phyloP scores from a whole-genome alignment of 1,140 invertebrate species.

The Euura lappo region DNA sequence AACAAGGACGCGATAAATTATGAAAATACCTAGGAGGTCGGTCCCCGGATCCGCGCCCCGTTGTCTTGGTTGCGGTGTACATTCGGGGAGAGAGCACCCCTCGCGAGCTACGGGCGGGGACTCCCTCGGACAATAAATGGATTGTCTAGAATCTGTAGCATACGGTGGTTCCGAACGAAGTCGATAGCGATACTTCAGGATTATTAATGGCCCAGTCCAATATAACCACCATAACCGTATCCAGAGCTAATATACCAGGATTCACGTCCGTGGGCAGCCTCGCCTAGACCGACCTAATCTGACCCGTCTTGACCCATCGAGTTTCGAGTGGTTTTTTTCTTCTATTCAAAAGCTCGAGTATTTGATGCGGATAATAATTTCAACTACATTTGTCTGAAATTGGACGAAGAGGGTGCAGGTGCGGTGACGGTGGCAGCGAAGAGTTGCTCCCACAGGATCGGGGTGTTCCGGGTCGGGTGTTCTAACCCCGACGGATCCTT shows the following conservation, averaged over 20 bases:
- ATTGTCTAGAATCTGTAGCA: constrained; percentile 13
- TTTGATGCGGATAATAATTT: too few species aligned
- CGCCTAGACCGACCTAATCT: background rate
- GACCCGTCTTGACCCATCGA: background rate
- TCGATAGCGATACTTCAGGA: constrained; percentile 48
- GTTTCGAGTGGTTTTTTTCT: background rate
- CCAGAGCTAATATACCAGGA: constrained; percentile 36
- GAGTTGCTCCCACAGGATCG: constrained; percentile 39
- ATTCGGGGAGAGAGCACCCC: background rate
- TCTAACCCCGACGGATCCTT: constrained; percentile 49
- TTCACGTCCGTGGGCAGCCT: constrained; percentile 25
- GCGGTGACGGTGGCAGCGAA: constrained; percentile 21
- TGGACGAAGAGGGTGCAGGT: constrained; percentile 24
- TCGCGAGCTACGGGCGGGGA: background rate
- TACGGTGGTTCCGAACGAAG: constrained; percentile 20
- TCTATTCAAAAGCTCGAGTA: background rate
- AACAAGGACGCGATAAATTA: constrained; percentile 3
- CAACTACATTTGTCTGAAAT: too few species aligned
- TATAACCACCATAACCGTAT: constrained; percentile 39
- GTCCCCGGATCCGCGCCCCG: background rate
- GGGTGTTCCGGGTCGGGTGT: constrained; percentile 41
- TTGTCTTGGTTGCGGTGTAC: background rate
- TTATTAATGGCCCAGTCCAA: constrained; percentile 53
- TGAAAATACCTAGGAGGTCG: background rate
- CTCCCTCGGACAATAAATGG: constrained; percentile 9